phyloP scores from a whole-genome alignment of 2,888 invertebrate genomes.

The Temnothorax rugatulus region DNA sequence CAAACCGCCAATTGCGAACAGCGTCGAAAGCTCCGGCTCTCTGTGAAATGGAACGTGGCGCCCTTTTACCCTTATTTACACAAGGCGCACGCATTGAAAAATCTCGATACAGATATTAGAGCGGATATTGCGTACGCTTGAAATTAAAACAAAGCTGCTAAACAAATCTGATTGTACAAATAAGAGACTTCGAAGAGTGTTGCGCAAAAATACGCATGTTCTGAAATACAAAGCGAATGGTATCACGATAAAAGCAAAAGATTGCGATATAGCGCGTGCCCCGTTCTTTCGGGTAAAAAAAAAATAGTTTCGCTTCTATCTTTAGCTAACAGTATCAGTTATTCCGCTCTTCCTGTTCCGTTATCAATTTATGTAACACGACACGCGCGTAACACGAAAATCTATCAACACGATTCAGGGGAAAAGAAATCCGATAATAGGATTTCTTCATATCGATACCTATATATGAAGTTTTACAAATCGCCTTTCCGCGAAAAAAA shows the following conservation, averaged over 20 bases:
- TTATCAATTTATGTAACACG: slow-evolving; percentile 9
- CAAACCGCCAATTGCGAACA: slow-evolving; percentile 4
- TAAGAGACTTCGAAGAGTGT: neutral
- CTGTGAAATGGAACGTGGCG: slow-evolving; percentile 1
- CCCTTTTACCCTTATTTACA: slow-evolving; percentile 7
- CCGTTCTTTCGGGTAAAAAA: neutral
- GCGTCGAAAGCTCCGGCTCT: neutral
- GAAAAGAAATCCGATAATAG: neutral
- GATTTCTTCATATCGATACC: neutral
- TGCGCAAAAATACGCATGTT: neutral
- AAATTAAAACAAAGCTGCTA: neutral
- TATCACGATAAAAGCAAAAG: neutral
- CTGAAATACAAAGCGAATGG: neutral
- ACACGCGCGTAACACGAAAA: slow-evolving; percentile 1
- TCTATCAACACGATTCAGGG: neutral
- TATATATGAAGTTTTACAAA: neutral
- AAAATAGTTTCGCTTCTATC: neutral
- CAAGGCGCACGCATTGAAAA: neutral
- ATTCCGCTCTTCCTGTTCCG: neutral
- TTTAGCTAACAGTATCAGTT: neutral
- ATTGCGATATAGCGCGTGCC: neutral
- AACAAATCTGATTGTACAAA: neutral
- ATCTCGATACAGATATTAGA: neutral
- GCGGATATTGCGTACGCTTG: neutral
- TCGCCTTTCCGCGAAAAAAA: neutral